These are phyloP conservation scores for Cathartes aura DNA, from an alignment of 2,113 vertebrate genomes.

Conservation along the genomic window DNA sequence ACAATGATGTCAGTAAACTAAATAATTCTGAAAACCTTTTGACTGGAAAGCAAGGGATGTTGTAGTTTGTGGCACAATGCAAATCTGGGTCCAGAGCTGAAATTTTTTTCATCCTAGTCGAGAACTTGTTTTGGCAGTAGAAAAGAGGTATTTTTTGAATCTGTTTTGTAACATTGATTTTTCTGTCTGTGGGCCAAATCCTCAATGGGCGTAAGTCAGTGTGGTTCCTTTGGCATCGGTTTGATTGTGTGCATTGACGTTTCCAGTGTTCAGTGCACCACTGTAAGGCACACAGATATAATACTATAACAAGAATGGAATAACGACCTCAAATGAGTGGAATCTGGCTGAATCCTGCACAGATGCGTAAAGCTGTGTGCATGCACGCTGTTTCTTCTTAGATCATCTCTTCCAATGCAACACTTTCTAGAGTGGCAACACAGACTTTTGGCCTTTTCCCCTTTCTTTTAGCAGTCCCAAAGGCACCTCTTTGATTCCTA, in stretches of 20 bases:
- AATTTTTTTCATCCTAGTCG: neutral
- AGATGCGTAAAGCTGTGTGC: neutral
- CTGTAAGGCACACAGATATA: neutral
- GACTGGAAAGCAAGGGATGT: neutral
- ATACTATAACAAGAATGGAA: neutral
- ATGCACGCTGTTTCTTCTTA: rapidly evolving
- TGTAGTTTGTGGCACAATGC: neutral
- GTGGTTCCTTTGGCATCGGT: neutral
- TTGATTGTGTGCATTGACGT: neutral
- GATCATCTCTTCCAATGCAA: neutral
- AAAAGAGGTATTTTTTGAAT: neutral
- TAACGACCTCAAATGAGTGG: neutral
- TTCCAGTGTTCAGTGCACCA: neutral
- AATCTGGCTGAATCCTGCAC: neutral
- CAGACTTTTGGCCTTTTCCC: neutral
- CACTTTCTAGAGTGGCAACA: neutral
- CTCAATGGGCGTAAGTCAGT: rapidly evolving
- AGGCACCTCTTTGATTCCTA: neutral
- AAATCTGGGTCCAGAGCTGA: neutral
- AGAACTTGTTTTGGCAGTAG: neutral
- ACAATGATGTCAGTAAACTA: neutral
- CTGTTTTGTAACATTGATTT: neutral
- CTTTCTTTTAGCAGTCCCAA: neutral
- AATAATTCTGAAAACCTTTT: neutral
- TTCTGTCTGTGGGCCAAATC: neutral